phyloP scores from a whole-genome alignment of 2,888 invertebrate species.

The Brenthis ino region DNA sequence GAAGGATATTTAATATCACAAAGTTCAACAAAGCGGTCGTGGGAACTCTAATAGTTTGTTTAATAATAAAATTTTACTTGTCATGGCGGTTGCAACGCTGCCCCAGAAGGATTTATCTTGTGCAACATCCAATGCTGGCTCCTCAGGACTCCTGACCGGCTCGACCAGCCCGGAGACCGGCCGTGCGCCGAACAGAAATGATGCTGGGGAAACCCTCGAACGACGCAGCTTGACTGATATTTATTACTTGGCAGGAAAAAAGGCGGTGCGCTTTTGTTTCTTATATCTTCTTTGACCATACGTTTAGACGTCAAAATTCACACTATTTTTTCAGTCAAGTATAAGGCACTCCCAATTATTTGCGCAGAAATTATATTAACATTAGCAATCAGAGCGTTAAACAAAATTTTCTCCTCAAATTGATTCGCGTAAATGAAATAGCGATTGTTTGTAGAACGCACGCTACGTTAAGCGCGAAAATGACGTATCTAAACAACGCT shows the following conservation, averaged over 20 bases:
- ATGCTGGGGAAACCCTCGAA: constrained; percentile 77
- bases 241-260: constrained; percentile 18
- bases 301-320: background rate
- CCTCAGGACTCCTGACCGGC: constrained; percentile 74
- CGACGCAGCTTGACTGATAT: constrained; percentile 71
- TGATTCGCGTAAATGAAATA: constrained; percentile 23
- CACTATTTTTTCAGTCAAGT: background rate
- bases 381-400: constrained; percentile 25
- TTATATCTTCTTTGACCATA: background rate
- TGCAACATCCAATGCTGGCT: constrained; percentile 76
- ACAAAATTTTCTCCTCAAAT: constrained; percentile 25
- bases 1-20: constrained; percentile 2
- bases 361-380: constrained; percentile 4
- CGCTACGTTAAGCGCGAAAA: constrained; percentile 40
- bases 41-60: constrained; percentile 13
- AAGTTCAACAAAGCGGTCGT: constrained; percentile 17
- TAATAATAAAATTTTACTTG: constrained; percentile 53
- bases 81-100: constrained; percentile 70
- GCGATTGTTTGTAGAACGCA: constrained; percentile 22
- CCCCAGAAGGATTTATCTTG: constrained; percentile 80
- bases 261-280: constrained; percentile 1
- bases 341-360: constrained; percentile 3
- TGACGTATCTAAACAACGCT: constrained; percentile 48
- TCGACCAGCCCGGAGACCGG: constrained; percentile 78
- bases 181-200: constrained; percentile 82